These are phyloP conservation scores for Drosophila antonietae DNA, from an alignment of 2,888 invertebrate genomes.

Conservation along the genomic window DNA sequence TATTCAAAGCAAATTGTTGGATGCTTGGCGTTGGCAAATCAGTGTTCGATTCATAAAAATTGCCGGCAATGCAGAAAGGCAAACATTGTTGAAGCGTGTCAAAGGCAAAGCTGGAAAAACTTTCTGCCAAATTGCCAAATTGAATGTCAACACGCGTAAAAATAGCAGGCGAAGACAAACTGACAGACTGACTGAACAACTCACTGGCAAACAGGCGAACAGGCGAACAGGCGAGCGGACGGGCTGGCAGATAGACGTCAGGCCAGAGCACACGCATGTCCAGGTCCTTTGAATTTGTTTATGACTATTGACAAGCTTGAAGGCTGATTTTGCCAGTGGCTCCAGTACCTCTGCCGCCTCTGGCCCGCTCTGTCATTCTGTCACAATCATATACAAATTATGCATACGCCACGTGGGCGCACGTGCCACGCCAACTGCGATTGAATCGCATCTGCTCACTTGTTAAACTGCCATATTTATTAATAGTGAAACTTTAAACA, in stretches of 20 bases:
- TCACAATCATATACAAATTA: conserved; percentile 74
- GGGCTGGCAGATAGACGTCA: not conserved
- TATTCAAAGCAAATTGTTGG: conserved; percentile 60
- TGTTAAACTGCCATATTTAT: conserved; percentile 22
- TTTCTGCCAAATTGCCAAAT: conserved; percentile 77
- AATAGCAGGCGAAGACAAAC: conserved; percentile 54
- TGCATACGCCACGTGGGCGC: conserved; percentile 63
- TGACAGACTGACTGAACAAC: conserved; percentile 7
- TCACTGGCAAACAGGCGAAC: not conserved
- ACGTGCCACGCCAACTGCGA: conserved; percentile 57
- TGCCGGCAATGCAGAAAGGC: conserved; percentile 60
- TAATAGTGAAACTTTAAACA: conserved; percentile 32
- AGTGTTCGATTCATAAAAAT: conserved; percentile 73
- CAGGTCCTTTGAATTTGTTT: conserved; percentile 72
- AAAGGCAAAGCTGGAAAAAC: conserved; percentile 66
- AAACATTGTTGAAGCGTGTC: conserved; percentile 58
- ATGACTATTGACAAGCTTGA: conserved; percentile 68
- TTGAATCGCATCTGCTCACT: conserved; percentile 6
- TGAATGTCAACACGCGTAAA: conserved; percentile 81
- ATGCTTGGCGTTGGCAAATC: conserved; percentile 51
- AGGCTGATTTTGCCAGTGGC: conserved; percentile 19
- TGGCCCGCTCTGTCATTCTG: conserved; percentile 18
- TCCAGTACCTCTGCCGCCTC: not conserved
- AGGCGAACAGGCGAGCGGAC: not conserved
- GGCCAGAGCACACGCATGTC: conserved; percentile 45